Conservation (phyloP, 1,140 invertebrate species). For the Eupristina koningsbergeri region DNA sequence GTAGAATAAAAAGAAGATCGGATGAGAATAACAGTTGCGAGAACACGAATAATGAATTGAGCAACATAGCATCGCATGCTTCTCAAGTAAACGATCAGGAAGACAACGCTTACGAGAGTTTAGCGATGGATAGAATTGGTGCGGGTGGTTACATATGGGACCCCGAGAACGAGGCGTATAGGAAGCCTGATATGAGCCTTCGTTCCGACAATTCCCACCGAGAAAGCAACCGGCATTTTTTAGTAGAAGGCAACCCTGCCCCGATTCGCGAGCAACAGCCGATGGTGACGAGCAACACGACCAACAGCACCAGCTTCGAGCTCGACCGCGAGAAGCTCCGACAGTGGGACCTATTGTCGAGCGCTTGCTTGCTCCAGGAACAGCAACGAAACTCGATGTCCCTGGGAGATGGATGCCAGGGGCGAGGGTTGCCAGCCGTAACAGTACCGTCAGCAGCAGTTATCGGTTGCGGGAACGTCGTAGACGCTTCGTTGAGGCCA, state of each 20-base stretch:
- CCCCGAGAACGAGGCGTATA: slow-evolving; percentile 65
- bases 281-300: slow-evolving; percentile 52
- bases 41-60: background rate
- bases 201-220: background rate
- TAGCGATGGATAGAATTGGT: slow-evolving; percentile 63
- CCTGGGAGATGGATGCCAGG: slow-evolving; percentile 62
- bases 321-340: slow-evolving; percentile 88
- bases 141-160: slow-evolving; percentile 71
- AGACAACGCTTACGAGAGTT: slow-evolving; percentile 65
- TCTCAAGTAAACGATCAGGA: slow-evolving; percentile 26
- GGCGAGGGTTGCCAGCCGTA: slow-evolving; percentile 65
- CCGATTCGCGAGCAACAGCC: slow-evolving; percentile 47
- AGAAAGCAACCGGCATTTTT: slow-evolving; percentile 70
- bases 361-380: slow-evolving; percentile 77
- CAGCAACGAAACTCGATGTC: slow-evolving; percentile 67
- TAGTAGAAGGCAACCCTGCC: slow-evolving; percentile 74
- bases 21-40: slow-evolving; percentile 48
- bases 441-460: slow-evolving; percentile 44
- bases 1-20: slow-evolving; percentile 56
- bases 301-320: slow-evolving; percentile 73
- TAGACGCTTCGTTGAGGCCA: slow-evolving; percentile 39
- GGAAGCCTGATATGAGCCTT: slow-evolving; percentile 50
- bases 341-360: slow-evolving; percentile 90
- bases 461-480: slow-evolving; percentile 49
- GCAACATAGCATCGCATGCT: background rate